Conservation (phyloP, 2,113 vertebrate genomes). For the Tinamus guttatus region DNA sequence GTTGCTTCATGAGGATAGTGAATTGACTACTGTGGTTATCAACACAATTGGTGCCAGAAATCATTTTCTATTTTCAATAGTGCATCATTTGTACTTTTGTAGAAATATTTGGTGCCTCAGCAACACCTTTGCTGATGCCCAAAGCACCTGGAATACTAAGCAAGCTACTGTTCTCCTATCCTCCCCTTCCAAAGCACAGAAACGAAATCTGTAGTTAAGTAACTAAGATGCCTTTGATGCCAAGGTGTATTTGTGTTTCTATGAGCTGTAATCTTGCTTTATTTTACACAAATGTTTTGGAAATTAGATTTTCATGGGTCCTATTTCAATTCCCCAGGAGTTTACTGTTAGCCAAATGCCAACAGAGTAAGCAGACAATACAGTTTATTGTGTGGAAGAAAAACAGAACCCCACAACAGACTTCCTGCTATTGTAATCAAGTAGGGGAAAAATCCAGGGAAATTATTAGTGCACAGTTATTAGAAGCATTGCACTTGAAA, state of each 20-base stretch:
- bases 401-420: constrained; percentile 81
- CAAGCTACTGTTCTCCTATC: background rate
- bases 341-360: constrained; percentile 77
- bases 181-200: background rate
- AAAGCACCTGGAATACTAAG: background rate
- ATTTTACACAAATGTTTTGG: constrained; percentile 77
- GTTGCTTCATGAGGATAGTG: background rate
- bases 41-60: background rate
- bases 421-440: constrained; percentile 83
- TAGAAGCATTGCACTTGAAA: constrained; percentile 57
- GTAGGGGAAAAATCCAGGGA: constrained; percentile 41
- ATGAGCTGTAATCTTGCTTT: constrained; percentile 51
- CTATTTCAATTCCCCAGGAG: constrained; percentile 77
- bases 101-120: background rate
- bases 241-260: background rate
- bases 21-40: background rate
- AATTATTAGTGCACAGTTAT: constrained; percentile 74
- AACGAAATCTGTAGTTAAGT: background rate
- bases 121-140: background rate
- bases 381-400: constrained; percentile 79
- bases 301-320: constrained; percentile 77
- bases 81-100: background rate
- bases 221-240: background rate
- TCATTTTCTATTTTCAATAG: background rate
- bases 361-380: constrained; percentile 78